Evolutionary conservation across 2,113 vertebrate genomes (phyloP), one percentile per base, ranked within the genome.

Genomic region (Pedetes capensis): DNA sequence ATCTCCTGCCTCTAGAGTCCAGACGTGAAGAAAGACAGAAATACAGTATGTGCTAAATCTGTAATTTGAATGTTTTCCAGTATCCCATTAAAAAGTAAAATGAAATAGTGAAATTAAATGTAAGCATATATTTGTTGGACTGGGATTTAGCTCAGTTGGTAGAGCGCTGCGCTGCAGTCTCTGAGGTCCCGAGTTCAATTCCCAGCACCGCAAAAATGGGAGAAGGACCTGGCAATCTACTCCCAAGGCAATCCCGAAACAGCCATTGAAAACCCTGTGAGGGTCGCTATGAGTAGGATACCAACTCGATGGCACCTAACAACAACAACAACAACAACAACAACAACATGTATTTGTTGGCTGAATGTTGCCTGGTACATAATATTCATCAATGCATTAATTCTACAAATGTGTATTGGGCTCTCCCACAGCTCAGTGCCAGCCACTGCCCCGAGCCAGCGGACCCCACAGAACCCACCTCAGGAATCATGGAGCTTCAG

Each of bases 31-130:
- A 27, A 4, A 23, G 34, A 80, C 44, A 61, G 51, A 74, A 64
- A 6, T 6, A 34, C 0, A 12, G 18, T 0, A 64, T 2, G 27
- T 10, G 11, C 61, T 75, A 81, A 32, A 20, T 1, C 29, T 0
- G 3, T 32, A 34, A 59, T 37, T 51, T 8, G 6, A 2, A 8
- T 78, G 59, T 66, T 64, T 47, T 18, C 72, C 27, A 16, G 57
- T n/a, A 27, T 87, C 17, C 17, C 34, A 34, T 91, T 94, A 25
- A 69, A 93, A 92, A 86, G 53, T 63, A 63, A 82, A 80, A 87
- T 22, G 59, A 88, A 91, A 55, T 47, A 51, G 59, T 59, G 29
- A 57, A 63, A 66, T 79, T 27, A 53, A 44, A 64, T 49, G 9
- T 74, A 68, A 57, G 57, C 20, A 49, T 85, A 9, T 11, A 25